These are phyloP conservation scores for Myiagra hebetior DNA, from an alignment of 2,113 vertebrate genomes.

Conservation along the genomic window DNA sequence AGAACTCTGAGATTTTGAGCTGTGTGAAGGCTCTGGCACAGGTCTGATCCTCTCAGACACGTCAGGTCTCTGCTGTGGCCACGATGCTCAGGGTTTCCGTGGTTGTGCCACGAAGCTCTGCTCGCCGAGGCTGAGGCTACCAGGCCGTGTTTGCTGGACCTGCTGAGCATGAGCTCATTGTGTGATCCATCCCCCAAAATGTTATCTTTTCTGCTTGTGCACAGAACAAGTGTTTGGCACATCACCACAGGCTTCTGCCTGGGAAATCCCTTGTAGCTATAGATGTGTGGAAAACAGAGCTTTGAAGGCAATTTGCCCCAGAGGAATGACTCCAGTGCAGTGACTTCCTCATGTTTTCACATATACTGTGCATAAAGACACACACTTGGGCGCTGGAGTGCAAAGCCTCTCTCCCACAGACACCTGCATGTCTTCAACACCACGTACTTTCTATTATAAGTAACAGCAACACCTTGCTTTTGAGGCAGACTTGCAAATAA, in stretches of 20 bases:
- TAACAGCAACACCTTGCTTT: background rate
- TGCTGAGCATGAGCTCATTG: background rate
- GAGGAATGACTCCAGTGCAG: background rate
- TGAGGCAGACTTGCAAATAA: background rate
- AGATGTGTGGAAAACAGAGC: background rate
- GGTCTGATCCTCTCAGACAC: rapidly evolving
- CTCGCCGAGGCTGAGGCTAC: background rate
- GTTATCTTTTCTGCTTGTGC: background rate
- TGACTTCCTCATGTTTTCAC: background rate
- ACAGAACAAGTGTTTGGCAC: background rate
- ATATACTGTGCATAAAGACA: background rate
- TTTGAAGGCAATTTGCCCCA: background rate
- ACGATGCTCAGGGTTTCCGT: background rate
- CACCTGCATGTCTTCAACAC: background rate
- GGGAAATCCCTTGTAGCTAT: background rate
- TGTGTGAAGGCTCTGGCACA: background rate
- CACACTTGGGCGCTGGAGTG: background rate
- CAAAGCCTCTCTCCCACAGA: background rate
- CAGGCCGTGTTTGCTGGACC: background rate
- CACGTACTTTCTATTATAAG: background rate
- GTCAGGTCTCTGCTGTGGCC: background rate
- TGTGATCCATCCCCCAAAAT: background rate
- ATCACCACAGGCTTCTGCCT: background rate
- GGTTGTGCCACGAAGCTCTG: background rate
- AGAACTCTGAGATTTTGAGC: background rate